Base-by-base conservation (phyloP, 2,888 invertebrate species). In the Sinopyrophorus schimmeli region DNA sequence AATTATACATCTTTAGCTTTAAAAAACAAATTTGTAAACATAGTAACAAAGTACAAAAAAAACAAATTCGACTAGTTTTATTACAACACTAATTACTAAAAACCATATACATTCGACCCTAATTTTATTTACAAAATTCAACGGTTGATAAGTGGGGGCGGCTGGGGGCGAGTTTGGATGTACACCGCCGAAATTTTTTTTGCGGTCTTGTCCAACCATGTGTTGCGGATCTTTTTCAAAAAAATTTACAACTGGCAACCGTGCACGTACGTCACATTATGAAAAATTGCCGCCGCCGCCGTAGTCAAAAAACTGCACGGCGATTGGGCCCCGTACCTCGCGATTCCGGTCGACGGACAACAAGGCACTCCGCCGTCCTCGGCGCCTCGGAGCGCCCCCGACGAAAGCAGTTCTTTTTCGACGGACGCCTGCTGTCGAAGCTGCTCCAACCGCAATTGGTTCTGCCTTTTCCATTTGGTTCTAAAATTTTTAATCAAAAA, bases 381-480 rank as follows among this genome's bases (percentile, higher is more conserved):
- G 0, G 60, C 53, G 52, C 64, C 62, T 40, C 70, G 58, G 7
- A 70, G 46, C 9, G 64, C 43, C 7, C 66, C 62, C 6, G 65
- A 60, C 28, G 65, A 66, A 40, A 82, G 70, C 10, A 80, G 67
- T 59, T 85, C 84, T 67, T 89, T 89, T 64, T 87, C 87, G 32
- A 83, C 80, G 6, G 84, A 83, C 15, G 90, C 89, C 67, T 92
- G 90, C 66, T 92, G 90, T 0, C 92, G 83, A 4, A 92, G 73
- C 67, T 92, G 92, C 66, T 92, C 92, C 42, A 92, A 67, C 0
- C 92, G 82, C 30, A 92, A 76, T 65, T 93, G 93, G 71, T 92
- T 93, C 69, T 91, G 90, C 0, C 90, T 81, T 74, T 91, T 91
- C 90, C 90, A 91, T 75, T 90, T 90, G 44, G 90, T 91, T 70